These are phyloP conservation scores for Coluber constrictor DNA, from an alignment of 2,797 vertebrate species.

Conservation along the genomic window DNA sequence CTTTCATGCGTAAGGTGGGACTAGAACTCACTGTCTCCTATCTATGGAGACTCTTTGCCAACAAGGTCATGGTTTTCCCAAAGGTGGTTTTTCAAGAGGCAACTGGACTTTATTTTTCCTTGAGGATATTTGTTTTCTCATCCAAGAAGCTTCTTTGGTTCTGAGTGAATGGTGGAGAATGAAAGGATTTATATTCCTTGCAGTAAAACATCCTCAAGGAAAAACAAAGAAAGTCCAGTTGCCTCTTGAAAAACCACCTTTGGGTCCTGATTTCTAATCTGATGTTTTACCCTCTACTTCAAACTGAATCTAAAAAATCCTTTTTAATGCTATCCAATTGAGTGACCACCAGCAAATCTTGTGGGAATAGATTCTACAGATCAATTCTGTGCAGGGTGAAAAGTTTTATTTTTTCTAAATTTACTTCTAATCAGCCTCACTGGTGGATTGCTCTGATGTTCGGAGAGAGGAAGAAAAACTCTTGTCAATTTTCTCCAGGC, in stretches of 20 bases:
- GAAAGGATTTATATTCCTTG: no score
- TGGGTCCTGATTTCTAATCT: no score
- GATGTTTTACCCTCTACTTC: no score
- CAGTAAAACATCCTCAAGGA: no score
- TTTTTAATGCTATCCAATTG: neutral
- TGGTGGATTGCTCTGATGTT: neutral
- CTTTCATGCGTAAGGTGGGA: no score
- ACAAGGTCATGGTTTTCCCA: no score
- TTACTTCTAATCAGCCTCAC: neutral
- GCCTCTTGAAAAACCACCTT: no score
- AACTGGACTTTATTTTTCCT: neutral
- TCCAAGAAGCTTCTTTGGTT: neutral
- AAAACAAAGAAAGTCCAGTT: no score
- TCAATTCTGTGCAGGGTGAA: neutral
- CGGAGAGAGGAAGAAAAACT: neutral
- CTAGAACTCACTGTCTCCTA: no score
- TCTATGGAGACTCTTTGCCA: no score
- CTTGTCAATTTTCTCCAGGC: neutral
- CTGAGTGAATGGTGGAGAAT: neutral
- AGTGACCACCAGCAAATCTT: neutral
- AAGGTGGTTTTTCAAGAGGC: no score
- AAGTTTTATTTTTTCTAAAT: neutral
- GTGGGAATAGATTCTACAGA: neutral
- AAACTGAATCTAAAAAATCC: neutral
- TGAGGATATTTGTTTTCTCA: neutral